These are phyloP conservation scores for Cheirogaleus major DNA, from an alignment of 2,797 vertebrate species.

Conservation along the genomic window DNA sequence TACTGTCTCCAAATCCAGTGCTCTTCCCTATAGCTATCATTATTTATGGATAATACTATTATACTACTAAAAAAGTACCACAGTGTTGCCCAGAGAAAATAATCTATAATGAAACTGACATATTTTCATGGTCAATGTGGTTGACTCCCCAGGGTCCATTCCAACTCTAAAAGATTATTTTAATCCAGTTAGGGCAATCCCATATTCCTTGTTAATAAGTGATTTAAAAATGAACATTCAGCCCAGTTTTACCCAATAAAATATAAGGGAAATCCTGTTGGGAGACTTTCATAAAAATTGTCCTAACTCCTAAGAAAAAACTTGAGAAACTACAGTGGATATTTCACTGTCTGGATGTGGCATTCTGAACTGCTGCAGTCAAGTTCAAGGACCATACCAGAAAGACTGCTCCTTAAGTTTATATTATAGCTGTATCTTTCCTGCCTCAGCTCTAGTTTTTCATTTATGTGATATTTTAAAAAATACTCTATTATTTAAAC, in stretches of 20 bases:
- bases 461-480: neutral
- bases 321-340: neutral
- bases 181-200: neutral
- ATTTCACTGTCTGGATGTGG: neutral
- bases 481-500: neutral
- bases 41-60: neutral
- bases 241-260: neutral
- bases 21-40: neutral
- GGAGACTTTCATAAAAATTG: neutral
- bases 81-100: neutral
- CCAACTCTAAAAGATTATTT: neutral
- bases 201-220: neutral
- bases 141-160: neutral
- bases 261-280: neutral
- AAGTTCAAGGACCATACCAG: neutral
- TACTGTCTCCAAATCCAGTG: neutral
- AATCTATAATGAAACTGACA: neutral
- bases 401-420: neutral
- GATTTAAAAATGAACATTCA: neutral
- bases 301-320: neutral
- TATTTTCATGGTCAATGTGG: neutral
- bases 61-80: neutral
- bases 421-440: neutral
- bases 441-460: neutral
- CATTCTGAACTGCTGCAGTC: neutral